Evolutionary conservation across 2,797 vertebrate species (phyloP).

Genomic region (Lagodon rhomboides): DNA sequence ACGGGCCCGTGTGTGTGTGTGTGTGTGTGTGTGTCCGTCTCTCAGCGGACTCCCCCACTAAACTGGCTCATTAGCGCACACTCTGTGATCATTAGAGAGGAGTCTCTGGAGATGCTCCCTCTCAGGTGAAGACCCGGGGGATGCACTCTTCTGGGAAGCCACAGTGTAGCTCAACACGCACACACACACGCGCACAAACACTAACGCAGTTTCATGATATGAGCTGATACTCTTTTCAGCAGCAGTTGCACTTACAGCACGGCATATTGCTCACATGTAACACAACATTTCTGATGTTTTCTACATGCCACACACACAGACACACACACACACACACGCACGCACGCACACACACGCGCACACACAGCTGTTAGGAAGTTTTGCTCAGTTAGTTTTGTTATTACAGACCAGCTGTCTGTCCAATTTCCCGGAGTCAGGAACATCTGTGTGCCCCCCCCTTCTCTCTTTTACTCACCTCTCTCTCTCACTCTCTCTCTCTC

Average conservation of each 20-base stretch:
- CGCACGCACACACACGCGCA: not conserved
- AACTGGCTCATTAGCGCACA: constrained; percentile 53
- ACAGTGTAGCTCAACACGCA: constrained; percentile 2
- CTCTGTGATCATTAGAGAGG: constrained; percentile 44
- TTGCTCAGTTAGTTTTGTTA: constrained; percentile 72
- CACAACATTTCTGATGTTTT: constrained; percentile 17
- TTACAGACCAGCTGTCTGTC: constrained; percentile 74
- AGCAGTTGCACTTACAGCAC: not conserved
- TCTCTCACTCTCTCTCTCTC: not conserved
- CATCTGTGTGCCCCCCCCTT: constrained; percentile 57
- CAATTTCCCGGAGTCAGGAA: constrained; percentile 64
- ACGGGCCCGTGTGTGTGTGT: constrained; percentile 9
- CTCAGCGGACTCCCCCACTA: constrained; percentile 40
- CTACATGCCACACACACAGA: not conserved
- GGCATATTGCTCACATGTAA: constrained; percentile 10
- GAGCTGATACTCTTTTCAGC: constrained; percentile 12
- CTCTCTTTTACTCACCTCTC: not conserved
- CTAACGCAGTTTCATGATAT: not conserved
- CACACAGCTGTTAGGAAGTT: constrained; percentile 61
- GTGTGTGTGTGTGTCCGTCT: constrained; percentile 15
- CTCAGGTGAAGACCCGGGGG: constrained; percentile 35
- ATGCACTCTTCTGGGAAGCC: constrained; percentile 32
- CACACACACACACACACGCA: constrained; percentile 13
- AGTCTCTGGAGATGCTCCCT: constrained; percentile 36
- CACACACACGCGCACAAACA: constrained; percentile 32